phyloP scores from a whole-genome alignment of 1,140 invertebrate species.

The Drosophila prosaltans region DNA sequence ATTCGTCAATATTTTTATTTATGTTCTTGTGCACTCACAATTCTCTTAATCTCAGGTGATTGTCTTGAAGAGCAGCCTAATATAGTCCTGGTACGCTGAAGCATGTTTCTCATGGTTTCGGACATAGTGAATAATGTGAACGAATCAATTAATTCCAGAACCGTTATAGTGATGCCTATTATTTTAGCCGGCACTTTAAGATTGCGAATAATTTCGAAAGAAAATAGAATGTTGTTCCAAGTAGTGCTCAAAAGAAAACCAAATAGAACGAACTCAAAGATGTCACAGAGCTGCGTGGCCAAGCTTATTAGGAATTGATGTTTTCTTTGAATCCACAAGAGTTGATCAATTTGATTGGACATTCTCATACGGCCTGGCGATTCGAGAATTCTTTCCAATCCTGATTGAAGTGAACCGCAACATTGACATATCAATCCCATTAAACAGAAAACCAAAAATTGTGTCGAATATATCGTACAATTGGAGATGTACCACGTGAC shows the following conservation, averaged over 20 bases:
- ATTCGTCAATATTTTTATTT: too few species aligned
- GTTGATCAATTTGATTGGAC: neutral
- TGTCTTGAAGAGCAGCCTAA: too few species aligned
- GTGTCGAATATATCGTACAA: neutral
- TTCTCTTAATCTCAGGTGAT: too few species aligned
- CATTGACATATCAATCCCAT: neutral
- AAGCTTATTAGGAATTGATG: neutral
- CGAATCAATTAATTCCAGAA: neutral
- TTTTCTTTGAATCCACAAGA: neutral
- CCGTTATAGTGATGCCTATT: too few species aligned
- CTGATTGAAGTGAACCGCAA: neutral
- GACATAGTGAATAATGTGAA: neutral
- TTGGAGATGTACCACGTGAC: too few species aligned
- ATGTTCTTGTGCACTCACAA: too few species aligned
- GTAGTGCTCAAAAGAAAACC: neutral
- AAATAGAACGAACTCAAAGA: neutral
- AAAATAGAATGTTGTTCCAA: neutral
- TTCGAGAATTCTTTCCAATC: neutral
- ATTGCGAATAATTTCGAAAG: neutral
- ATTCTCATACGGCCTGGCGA: too few species aligned
- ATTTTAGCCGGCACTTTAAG: neutral
- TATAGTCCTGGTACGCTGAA: too few species aligned
- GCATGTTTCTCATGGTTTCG: neutral
- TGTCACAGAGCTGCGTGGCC: neutral
- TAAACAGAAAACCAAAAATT: neutral